Percentiles rank a stretch among this genome's conserved stretches.
Conservation (phyloP, 2,888 invertebrate species). For the Conops quadrifasciatus region DNA sequence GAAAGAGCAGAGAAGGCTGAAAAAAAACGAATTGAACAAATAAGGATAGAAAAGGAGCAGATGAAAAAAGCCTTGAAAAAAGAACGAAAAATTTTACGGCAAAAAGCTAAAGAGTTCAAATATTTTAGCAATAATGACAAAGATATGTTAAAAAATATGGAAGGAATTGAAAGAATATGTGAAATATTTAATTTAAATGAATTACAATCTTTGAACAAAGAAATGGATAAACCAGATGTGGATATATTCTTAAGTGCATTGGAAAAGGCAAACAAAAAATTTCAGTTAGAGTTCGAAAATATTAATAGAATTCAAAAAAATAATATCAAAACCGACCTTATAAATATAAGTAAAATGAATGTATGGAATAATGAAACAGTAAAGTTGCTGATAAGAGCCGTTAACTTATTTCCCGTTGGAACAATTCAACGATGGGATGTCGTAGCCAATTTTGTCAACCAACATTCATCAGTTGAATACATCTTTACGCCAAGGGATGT, state of each 20-base stretch:
- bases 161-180: conserved; percentile 90
- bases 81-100: conserved; percentile 82
- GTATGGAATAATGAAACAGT: conserved; percentile 87
- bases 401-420: conserved; percentile 96
- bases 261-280: conserved; percentile 76
- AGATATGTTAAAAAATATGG: conserved; percentile 83
- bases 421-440: conserved; percentile 95
- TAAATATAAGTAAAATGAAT: conserved; percentile 55
- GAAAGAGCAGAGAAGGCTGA: conserved; percentile 84
- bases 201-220: conserved; percentile 79
- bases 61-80: conserved; percentile 87
- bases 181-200: conserved; percentile 78
- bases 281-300: conserved; percentile 80
- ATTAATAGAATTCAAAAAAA: conserved; percentile 57
- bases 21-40: conserved; percentile 80
- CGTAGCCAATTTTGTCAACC: conserved; percentile 94
- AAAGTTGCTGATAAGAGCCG: conserved; percentile 93
- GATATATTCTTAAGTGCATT: conserved; percentile 75
- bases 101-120: conserved; percentile 81
- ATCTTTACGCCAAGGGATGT: conserved; percentile 89
- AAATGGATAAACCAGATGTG: conserved; percentile 72
- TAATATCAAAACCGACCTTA: conserved; percentile 61
- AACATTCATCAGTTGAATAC: conserved; percentile 71
- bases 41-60: conserved; percentile 85
- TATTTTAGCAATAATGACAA: conserved; percentile 78